Percentiles rank a stretch among this genome's conserved stretches.
phyloP scores from a whole-genome alignment of 2,888 invertebrate species.

The Allacma fusca region DNA sequence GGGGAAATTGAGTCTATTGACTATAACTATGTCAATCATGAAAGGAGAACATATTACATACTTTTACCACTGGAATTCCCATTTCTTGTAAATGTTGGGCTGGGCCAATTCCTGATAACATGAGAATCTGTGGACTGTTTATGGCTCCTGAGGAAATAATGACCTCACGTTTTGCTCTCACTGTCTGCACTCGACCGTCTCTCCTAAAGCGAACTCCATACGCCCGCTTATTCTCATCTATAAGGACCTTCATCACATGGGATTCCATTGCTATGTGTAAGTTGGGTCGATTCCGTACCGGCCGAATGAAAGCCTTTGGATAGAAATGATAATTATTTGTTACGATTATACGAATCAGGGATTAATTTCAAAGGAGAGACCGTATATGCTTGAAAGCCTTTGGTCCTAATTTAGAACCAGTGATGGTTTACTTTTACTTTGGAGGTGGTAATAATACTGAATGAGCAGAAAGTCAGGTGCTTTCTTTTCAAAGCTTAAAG shows the following conservation, averaged over 20 bases:
- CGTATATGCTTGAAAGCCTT: too few relatives aligned
- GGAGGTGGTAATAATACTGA: too few relatives aligned
- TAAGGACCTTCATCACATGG: conserved; percentile 78
- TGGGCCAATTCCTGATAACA: conserved; percentile 83
- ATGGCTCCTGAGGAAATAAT: conserved; percentile 92
- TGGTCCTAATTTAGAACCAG: too few relatives aligned
- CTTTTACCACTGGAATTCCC: conserved; percentile 64
- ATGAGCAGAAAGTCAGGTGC: too few relatives aligned
- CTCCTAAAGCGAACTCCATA: conserved; percentile 82
- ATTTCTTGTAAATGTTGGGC: conserved; percentile 61
- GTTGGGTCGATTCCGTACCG: conserved; percentile 79
- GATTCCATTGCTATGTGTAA: conserved; percentile 84
- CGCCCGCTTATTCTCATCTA: conserved; percentile 75
- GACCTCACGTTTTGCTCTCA: conserved; percentile 83
- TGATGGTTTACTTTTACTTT: too few relatives aligned
- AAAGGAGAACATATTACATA: conserved; percentile 22
- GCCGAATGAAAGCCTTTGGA: conserved; percentile 84
- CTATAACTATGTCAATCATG: background rate
- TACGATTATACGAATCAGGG: too few relatives aligned
- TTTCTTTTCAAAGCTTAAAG: too few relatives aligned
- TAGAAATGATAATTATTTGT: too few relatives aligned
- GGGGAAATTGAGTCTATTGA: too few relatives aligned
- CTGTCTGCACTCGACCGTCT: conserved; percentile 76
- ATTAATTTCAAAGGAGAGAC: too few relatives aligned
- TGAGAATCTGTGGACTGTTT: conserved; percentile 90